phyloP scores from a whole-genome alignment of 1,140 invertebrate species.

The Drosophila chauvacae region DNA sequence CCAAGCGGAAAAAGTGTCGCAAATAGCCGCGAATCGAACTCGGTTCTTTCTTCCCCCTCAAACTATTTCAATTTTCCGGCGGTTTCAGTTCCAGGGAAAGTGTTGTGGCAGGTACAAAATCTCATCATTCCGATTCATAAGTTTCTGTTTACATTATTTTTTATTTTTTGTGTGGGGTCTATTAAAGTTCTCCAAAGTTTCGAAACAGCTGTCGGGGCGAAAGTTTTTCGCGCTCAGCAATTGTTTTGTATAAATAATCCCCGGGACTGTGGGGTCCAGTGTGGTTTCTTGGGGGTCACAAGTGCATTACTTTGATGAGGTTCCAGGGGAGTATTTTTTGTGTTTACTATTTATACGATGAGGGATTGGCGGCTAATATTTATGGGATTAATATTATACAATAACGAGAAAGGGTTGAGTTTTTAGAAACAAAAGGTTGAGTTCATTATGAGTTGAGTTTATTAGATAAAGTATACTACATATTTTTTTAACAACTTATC shows the following conservation, averaged over 20 bases:
- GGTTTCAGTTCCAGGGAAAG: constrained; percentile 48
- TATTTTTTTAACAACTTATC: neutral
- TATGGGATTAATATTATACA: neutral
- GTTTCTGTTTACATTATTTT: constrained; percentile 5
- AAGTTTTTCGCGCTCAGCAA: constrained; percentile 28
- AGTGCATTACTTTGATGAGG: constrained; percentile 43
- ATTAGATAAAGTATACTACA: too few relatives aligned
- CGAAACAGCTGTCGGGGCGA: constrained; percentile 27
- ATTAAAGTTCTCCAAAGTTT: constrained; percentile 38
- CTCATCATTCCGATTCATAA: neutral
- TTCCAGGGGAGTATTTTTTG: constrained; percentile 5
- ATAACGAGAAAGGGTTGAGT: neutral
- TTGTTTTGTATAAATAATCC: constrained; percentile 42
- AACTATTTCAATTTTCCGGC: constrained; percentile 20
- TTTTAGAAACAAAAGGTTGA: neutral
- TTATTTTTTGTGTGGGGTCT: neutral
- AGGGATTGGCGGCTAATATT: neutral
- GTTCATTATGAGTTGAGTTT: too few relatives aligned
- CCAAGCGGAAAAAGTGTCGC: constrained; percentile 80
- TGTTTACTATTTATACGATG: neutral
- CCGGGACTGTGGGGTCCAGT: neutral
- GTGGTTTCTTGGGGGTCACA: constrained; percentile 3
- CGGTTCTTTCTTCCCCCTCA: constrained; percentile 1
- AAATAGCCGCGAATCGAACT: constrained; percentile 54
- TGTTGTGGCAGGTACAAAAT: constrained; percentile 29